Conservation (phyloP, 2,888 invertebrate genomes). For the Pimpla rufipes region DNA sequence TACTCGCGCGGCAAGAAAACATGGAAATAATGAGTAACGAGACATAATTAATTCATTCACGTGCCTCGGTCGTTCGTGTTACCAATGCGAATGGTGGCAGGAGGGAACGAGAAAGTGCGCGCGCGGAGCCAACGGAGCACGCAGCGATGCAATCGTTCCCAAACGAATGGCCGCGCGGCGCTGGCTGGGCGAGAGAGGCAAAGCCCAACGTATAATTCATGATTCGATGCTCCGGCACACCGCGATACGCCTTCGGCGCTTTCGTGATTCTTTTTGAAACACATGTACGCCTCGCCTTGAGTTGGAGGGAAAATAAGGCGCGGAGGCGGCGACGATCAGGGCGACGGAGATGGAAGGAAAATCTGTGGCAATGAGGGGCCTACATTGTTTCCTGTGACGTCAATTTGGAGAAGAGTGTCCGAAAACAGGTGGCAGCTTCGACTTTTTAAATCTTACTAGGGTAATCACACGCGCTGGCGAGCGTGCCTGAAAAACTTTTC, state of each 20-base stretch:
- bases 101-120: conserved; percentile 39
- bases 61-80: conserved; percentile 23
- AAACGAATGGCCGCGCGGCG: conserved; percentile 66
- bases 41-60: conserved; percentile 60
- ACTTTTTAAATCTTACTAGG: background rate
- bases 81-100: conserved; percentile 36
- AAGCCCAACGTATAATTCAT: conserved; percentile 69
- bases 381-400: background rate
- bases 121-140: conserved; percentile 41
- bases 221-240: conserved; percentile 67
- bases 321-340: background rate
- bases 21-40: conserved; percentile 59
- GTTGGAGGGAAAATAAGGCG: background rate
- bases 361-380: too few species aligned
- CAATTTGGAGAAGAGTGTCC: too few species aligned
- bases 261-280: conserved; percentile 30
- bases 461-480: too few species aligned
- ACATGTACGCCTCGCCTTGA: conserved; percentile 10
- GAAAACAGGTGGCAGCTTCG: too few species aligned
- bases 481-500: too few species aligned
- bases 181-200: conserved; percentile 45
- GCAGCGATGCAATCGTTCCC: conserved; percentile 66
- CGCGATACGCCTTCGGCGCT: conserved; percentile 29
- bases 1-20: background rate
- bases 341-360: background rate